Percentiles rank a stretch among this genome's conserved stretches.
Conservation (phyloP, 1,140 invertebrate genomes). For the Danaus melanippus region DNA sequence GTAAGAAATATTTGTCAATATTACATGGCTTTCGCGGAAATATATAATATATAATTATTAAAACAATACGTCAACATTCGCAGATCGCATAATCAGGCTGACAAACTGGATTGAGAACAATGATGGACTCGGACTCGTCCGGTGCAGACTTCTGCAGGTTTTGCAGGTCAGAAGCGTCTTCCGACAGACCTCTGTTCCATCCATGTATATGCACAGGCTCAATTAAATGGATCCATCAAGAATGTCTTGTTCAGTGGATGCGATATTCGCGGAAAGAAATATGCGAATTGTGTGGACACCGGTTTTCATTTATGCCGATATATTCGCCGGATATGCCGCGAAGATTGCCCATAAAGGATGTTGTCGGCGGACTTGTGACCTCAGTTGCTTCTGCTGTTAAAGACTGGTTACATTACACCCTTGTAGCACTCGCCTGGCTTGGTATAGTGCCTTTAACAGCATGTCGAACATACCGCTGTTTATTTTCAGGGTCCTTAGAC, state of each 20-base stretch:
- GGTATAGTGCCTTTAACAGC: constrained; percentile 97
- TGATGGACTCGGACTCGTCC: constrained; percentile 65
- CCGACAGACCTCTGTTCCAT: constrained; percentile 90
- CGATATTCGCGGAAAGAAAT: constrained; percentile 98
- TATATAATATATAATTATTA: constrained; percentile 4
- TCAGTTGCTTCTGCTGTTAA: constrained; percentile 93
- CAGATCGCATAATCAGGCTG: constrained; percentile 43
- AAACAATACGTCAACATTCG: constrained; percentile 28
- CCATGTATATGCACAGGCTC: constrained; percentile 99
- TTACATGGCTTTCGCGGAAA: too few species aligned
- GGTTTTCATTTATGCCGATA: constrained; percentile 98
- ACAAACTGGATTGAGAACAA: constrained; percentile 58
- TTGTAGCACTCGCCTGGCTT: constrained; percentile 97
- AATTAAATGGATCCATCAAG: constrained; percentile 99
- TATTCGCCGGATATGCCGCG: constrained; percentile 99
- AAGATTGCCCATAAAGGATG: constrained; percentile 91
- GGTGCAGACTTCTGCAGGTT: constrained; percentile 94
- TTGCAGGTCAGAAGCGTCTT: constrained; percentile 92
- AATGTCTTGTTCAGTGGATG: constrained; percentile 92
- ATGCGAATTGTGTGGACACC: constrained; percentile 98
- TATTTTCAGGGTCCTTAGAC: constrained; percentile 92
- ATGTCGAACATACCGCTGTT: constrained; percentile 94
- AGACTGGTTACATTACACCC: constrained; percentile 96
- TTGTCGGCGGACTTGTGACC: constrained; percentile 88
- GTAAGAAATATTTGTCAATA: too few species aligned